Conservation (phyloP, 2,888 invertebrate genomes). For the Mythimna albipuncta region DNA sequence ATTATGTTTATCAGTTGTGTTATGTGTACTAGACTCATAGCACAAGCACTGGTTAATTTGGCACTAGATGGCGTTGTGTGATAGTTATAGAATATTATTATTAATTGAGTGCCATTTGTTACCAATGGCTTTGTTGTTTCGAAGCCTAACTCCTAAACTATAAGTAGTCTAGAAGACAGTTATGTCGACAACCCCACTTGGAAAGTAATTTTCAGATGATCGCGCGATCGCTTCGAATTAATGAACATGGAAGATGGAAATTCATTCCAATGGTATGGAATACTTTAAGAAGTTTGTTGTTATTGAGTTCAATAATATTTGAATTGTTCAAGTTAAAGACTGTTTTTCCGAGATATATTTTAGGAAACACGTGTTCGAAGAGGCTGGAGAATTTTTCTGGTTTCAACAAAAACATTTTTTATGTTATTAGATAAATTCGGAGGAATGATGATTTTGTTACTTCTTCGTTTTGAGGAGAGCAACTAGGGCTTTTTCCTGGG, state of each 20-base stretch:
- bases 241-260: constrained; percentile 40
- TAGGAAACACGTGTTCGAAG: not conserved
- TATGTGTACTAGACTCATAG: no score
- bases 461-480: no score
- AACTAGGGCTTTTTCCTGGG: no score
- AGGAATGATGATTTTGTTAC: no score
- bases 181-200: constrained; percentile 42
- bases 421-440: no score
- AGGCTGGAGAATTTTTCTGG: not conserved
- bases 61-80: no score
- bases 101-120: not conserved
- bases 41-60: no score
- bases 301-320: constrained; percentile 44
- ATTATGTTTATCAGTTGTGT: no score
- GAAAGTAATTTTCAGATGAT: constrained; percentile 41
- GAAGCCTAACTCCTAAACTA: constrained; percentile 3
- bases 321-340: constrained; percentile 15
- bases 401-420: not conserved
- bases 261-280: constrained; percentile 37
- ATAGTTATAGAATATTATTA: no score
- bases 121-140: not conserved
- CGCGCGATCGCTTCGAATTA: constrained; percentile 42
- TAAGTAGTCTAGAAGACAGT: constrained; percentile 10
- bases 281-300: constrained; percentile 32
- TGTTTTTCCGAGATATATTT: constrained; percentile 12